Evolutionary conservation across 2,113 vertebrate genomes (phyloP).

Genomic region (Cephalophus harveyi): DNA sequence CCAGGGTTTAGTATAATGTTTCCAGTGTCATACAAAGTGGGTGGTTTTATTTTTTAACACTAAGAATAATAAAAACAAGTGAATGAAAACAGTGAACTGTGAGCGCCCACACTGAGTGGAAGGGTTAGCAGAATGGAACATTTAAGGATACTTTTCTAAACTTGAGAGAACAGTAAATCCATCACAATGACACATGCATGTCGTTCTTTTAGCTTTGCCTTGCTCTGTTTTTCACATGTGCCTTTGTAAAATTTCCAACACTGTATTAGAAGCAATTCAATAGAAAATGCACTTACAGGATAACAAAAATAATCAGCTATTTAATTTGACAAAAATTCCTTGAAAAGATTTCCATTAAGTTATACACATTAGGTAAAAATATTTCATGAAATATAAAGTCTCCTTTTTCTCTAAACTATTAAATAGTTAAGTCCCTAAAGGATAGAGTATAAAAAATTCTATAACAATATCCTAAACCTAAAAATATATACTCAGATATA

Average conservation of each 20-base stretch:
- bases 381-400: background rate
- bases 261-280: background rate
- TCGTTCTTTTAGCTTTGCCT: background rate
- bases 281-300: background rate
- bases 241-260: background rate
- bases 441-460: background rate
- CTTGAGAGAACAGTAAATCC: background rate
- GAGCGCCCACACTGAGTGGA: background rate
- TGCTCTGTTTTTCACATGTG: background rate
- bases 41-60: constrained; percentile 12
- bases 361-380: background rate
- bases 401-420: background rate
- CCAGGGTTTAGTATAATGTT: background rate
- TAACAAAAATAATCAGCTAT: background rate
- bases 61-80: background rate
- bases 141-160: background rate
- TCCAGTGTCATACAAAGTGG: background rate
- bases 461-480: background rate
- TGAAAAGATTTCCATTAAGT: background rate
- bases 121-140: background rate
- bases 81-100: background rate
- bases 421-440: background rate
- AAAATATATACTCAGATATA: background rate
- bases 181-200: background rate
- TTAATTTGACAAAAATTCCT: background rate